Conservation (phyloP, 2,888 invertebrate species). For the Temnothorax unifasciatus region DNA sequence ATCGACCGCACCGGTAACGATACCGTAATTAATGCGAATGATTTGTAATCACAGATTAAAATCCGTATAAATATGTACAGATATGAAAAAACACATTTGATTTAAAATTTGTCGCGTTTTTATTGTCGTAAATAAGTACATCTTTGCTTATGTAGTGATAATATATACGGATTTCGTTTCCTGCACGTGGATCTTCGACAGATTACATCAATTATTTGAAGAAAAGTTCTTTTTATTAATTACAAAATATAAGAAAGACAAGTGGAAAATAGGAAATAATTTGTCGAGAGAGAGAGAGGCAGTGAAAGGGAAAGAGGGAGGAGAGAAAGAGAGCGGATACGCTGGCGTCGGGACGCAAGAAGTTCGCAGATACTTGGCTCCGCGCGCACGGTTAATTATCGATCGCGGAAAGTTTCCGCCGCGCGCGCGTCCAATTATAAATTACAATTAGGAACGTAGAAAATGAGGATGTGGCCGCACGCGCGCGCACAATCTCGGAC, state of each 20-base stretch:
- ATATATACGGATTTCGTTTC: neutral
- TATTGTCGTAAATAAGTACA: neutral
- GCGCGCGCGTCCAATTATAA: slow-evolving; percentile 50
- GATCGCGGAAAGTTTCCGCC: slow-evolving; percentile 46
- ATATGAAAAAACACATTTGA: neutral
- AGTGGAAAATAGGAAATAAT: slow-evolving; percentile 4
- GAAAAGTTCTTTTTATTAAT: neutral
- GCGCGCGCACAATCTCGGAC: slow-evolving; percentile 32
- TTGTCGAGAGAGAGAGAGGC: neutral
- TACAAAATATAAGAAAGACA: neutral
- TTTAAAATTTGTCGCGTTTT: neutral
- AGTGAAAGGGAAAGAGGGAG: neutral
- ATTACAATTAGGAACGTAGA: slow-evolving; percentile 55
- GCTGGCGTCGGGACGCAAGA: slow-evolving; percentile 13
- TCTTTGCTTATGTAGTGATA: neutral
- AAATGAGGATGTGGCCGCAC: slow-evolving; percentile 47
- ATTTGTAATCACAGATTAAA: slow-evolving; percentile 20
- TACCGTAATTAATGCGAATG: slow-evolving; percentile 29
- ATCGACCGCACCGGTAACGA: slow-evolving; percentile 38
- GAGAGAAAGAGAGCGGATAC: neutral
- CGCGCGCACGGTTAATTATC: slow-evolving; percentile 51
- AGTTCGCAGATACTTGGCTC: slow-evolving; percentile 40
- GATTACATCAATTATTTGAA: slow-evolving; percentile 2
- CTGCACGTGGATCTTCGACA: neutral
- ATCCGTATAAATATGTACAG: neutral